These are phyloP conservation scores for Tragopan temminckii DNA, from an alignment of 2,797 vertebrate species.

Conservation along the genomic window DNA sequence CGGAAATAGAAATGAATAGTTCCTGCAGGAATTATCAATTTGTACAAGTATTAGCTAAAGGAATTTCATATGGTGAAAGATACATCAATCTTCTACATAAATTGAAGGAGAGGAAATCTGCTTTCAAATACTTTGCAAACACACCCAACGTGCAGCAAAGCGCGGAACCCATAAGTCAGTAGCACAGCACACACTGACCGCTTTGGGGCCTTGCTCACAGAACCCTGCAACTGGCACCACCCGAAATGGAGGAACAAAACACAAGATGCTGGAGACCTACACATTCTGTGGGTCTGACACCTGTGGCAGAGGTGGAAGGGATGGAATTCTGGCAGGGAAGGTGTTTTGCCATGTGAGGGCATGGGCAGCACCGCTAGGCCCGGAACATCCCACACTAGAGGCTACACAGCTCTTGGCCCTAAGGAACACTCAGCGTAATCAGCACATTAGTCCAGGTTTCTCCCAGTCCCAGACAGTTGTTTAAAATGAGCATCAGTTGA, in stretches of 20 bases:
- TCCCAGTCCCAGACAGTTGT: constrained; percentile 35
- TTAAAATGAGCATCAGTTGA: constrained; percentile 60
- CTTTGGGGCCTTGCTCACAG: accelerated
- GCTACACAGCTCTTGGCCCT: background rate
- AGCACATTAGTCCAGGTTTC: constrained; percentile 38
- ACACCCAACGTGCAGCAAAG: background rate
- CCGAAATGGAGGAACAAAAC: background rate
- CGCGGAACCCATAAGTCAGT: background rate
- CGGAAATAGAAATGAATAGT: background rate
- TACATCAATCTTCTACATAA: background rate
- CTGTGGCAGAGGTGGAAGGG: accelerated
- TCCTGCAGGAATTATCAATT: background rate
- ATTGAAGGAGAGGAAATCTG: background rate
- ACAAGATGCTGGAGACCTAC: background rate
- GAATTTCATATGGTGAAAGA: background rate
- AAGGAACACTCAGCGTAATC: background rate
- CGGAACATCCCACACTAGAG: background rate
- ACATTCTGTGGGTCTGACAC: accelerated
- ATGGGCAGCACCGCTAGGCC: background rate
- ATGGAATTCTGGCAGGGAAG: background rate
- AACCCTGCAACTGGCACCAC: background rate
- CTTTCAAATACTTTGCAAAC: background rate
- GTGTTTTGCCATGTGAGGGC: background rate
- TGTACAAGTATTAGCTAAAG: background rate
- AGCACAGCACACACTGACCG: background rate